Base-by-base conservation (phyloP, 2,113 vertebrate species). In the Monarcha castaneiventris region DNA sequence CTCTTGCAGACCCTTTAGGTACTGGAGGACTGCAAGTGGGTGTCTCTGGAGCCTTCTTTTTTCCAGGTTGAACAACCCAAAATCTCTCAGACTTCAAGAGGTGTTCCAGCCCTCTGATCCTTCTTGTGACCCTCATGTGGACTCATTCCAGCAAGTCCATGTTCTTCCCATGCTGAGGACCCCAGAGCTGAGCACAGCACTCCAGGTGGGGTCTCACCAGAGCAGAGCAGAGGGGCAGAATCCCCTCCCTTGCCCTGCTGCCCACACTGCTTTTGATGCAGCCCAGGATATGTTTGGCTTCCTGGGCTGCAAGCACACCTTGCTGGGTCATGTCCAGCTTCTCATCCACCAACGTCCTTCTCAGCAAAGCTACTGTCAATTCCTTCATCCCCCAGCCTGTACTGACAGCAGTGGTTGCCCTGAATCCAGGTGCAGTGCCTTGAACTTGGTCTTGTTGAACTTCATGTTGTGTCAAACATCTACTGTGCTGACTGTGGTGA, bases 191-290 rank as follows among this genome's bases (percentile, higher is more conserved):
- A 39, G 2, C 26, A 22, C 58, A 80, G 58, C 11, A 4, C 26
- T 72, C 1, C 17, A 11, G 26, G 0, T 58, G 35, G 14, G 9
- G 4, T 66, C 35, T 27, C 58, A 67, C 10, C 29, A 64, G n/a
- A 56, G 49, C 5, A 23, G n/a, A 67, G 26, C 3, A 21, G 13
- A 59, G 32, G 3, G 21, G 17, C 44, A 64, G 14, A 43, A 73
- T 43, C 26, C 6, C 6, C 21, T 48, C 5, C 6, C 21, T 35
- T 0, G 0, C 10, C 32, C 25, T 66, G 12, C 43, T 73, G 58
- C 0, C 58, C 59, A 43, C 1, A 0, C 32, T 66, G 35, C 14
- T 80, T 9, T 81, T 10, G 35, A 37, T 56, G 26, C 16, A 72
- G 35, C 21, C 35, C 43, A 43, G 35, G 49, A 35, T 9, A 49